Evolutionary conservation across 2,797 vertebrate species (phyloP).

Genomic region (Apodemus agrarius): DNA sequence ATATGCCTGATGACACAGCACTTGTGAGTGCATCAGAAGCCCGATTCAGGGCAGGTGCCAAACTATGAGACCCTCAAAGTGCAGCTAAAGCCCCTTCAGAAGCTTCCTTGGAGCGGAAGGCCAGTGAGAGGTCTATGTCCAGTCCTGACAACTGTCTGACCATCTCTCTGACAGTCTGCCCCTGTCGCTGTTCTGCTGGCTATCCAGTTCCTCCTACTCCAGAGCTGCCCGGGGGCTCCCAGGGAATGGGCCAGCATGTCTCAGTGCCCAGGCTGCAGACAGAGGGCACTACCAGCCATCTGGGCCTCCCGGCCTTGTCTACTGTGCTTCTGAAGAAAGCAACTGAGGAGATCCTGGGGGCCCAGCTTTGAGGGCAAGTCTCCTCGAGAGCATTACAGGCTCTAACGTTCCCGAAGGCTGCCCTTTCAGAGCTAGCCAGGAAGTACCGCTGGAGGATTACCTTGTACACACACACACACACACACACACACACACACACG

Average conservation of each 20-base stretch:
- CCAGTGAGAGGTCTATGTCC: fast-evolving
- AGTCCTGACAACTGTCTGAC: not conserved
- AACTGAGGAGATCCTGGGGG: not conserved
- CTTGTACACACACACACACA: not conserved
- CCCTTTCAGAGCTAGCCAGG: slow-evolving; percentile 2
- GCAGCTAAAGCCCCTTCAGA: not conserved
- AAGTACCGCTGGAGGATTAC: not conserved
- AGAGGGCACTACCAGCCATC: not conserved
- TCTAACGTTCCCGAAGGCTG: not conserved
- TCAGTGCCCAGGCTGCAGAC: not conserved
- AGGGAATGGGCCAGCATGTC: not conserved
- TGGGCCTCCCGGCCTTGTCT: not conserved
- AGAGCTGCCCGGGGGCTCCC: not conserved
- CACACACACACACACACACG: not conserved
- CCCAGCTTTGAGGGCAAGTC: not conserved
- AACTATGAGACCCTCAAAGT: fast-evolving
- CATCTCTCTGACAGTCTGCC: not conserved
- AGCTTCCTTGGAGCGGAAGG: not conserved
- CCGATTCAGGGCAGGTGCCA: not conserved
- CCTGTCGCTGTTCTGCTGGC: not conserved
- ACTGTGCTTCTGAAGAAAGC: not conserved
- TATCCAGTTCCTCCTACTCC: not conserved
- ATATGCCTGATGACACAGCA: fast-evolving
- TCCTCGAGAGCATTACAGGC: not conserved
- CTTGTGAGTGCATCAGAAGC: not conserved